A percentile compares a stretch with the other conserved stretches of the same genome.
These are phyloP conservation scores for Brachionus angularis DNA, from an alignment of 1,140 invertebrate species.

Conservation along the genomic window DNA sequence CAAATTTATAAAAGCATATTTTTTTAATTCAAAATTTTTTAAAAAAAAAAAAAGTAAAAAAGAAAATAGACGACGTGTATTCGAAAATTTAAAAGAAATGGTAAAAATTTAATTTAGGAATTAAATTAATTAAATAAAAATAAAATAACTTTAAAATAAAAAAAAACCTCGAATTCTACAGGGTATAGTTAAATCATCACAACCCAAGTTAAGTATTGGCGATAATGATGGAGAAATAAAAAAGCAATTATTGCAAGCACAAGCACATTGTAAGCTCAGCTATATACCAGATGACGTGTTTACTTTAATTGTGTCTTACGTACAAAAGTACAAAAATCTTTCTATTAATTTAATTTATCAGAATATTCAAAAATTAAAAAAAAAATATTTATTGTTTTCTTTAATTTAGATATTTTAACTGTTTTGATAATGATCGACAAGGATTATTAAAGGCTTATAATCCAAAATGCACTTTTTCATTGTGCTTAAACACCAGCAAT, in stretches of 20 bases:
- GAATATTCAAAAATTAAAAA: too few species aligned
- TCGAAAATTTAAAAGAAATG: conserved; percentile 23
- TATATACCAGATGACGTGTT: conserved; percentile 18
- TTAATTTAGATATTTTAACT: conserved; percentile 39
- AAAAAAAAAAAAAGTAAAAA: neutral
- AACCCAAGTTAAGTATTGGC: conserved; percentile 22
- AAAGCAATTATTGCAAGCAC: neutral
- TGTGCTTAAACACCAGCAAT: conserved; percentile 2
- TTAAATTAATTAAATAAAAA: too few species aligned
- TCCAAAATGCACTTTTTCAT: conserved; percentile 8
- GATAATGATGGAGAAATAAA: conserved; percentile 4
- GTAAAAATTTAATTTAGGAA: too few species aligned
- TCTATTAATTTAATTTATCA: neutral
- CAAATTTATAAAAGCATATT: too few species aligned
- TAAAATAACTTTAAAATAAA: too few species aligned
- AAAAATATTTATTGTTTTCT: too few species aligned
- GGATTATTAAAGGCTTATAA: conserved; percentile 17
- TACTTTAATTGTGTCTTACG: neutral
- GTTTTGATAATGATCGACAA: conserved; percentile 20
- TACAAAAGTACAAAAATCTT: conserved; percentile 15
- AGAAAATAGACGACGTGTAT: too few species aligned
- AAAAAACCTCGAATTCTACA: too few species aligned
- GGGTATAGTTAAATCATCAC: conserved; percentile 25
- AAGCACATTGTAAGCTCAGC: neutral
- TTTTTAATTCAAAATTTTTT: conserved; percentile 3